phyloP scores from a whole-genome alignment of 2,888 invertebrate species.

The Ennomos erosarius region DNA sequence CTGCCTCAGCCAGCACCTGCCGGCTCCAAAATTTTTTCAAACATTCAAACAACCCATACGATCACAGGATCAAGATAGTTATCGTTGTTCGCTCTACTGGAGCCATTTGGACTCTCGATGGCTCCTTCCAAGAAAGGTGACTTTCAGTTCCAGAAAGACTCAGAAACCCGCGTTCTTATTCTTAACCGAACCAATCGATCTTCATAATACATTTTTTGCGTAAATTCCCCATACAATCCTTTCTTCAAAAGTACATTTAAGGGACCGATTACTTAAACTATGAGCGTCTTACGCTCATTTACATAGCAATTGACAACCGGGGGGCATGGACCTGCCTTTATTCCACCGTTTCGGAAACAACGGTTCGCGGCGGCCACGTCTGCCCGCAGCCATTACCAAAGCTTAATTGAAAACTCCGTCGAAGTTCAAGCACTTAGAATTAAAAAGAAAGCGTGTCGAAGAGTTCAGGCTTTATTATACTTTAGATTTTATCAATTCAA shows the following conservation, averaged over 20 bases:
- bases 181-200: conserved; percentile 18
- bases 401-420: conserved; percentile 56
- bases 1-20: conserved; percentile 24
- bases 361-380: conserved; percentile 23
- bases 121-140: conserved; percentile 29
- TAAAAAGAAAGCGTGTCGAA: conserved; percentile 32
- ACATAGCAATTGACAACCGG: conserved; percentile 67
- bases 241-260: conserved; percentile 58
- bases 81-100: conserved; percentile 11
- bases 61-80: conserved; percentile 21
- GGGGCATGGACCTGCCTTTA: conserved; percentile 47
- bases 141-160: conserved; percentile 30
- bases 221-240: conserved; percentile 42
- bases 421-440: conserved; percentile 30
- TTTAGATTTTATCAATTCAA: no score
- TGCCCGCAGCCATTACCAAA: conserved; percentile 22
- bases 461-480: conserved; percentile 17
- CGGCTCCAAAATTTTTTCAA: conserved; percentile 21
- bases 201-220: conserved; percentile 27
- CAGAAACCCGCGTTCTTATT: conserved; percentile 11
- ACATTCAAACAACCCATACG: conserved; percentile 21
- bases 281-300: conserved; percentile 53
- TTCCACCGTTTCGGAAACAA: conserved; percentile 15
- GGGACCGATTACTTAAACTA: conserved; percentile 49
- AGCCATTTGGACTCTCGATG: conserved; percentile 3